These are phyloP conservation scores for Ambastaia sidthimunki DNA, from an alignment of 2,797 vertebrate genomes.

Conservation along the genomic window DNA sequence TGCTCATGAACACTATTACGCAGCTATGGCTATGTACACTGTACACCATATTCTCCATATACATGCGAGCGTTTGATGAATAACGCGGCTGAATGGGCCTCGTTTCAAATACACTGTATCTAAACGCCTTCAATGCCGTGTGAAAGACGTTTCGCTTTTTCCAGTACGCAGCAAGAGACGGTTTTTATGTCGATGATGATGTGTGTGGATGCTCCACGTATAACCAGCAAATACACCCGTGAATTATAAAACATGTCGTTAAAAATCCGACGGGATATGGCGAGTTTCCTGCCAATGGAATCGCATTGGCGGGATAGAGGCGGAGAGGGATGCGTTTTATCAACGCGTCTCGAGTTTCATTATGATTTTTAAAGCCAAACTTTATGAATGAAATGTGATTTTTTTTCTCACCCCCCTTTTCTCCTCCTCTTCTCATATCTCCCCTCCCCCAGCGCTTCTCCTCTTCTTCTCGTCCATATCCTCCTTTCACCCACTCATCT, in stretches of 20 bases:
- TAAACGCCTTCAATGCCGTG: constrained; percentile 46
- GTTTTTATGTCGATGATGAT: constrained; percentile 60
- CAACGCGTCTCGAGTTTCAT: constrained; percentile 84
- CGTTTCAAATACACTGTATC: constrained; percentile 32
- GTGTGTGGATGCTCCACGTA: constrained; percentile 49
- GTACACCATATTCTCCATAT: constrained; percentile 72
- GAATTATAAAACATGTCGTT: constrained; percentile 73
- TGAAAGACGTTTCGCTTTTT: constrained; percentile 56
- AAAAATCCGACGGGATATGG: constrained; percentile 70
- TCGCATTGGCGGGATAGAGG: constrained; percentile 61
- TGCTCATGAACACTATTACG: constrained; percentile 74
- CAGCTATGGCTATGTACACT: constrained; percentile 73
- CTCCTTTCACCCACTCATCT: constrained; percentile 76
- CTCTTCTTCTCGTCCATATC: constrained; percentile 65
- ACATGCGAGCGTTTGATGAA: constrained; percentile 57
- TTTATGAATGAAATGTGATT: constrained; percentile 89
- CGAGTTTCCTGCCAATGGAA: constrained; percentile 66
- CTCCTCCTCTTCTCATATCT: constrained; percentile 70
- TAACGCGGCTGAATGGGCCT: constrained; percentile 40
- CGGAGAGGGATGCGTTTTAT: constrained; percentile 76
- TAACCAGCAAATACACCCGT: constrained; percentile 67
- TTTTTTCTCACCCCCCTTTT: constrained; percentile 74
- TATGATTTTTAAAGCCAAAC: constrained; percentile 87
- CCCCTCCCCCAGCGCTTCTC: constrained; percentile 67
- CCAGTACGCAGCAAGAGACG: constrained; percentile 62